Conservation (phyloP, 2,888 invertebrate species). For the Drosophila emarginata region DNA sequence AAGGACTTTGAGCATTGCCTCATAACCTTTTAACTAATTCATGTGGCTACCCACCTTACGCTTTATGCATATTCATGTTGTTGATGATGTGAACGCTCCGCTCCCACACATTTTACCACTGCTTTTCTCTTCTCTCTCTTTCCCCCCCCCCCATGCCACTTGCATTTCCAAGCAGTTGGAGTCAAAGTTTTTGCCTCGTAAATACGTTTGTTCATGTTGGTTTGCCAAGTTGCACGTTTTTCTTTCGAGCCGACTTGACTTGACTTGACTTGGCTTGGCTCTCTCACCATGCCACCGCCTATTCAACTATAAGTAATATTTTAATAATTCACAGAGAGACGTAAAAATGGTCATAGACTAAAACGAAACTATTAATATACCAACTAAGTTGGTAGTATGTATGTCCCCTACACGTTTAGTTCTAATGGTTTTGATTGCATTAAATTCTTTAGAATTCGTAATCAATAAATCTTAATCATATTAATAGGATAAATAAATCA, state of each 20-base stretch:
- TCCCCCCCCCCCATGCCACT: not conserved
- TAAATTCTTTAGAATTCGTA: no score
- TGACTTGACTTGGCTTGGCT: not conserved
- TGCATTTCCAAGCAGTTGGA: constrained; percentile 1
- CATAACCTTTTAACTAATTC: constrained; percentile 61
- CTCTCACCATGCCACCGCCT: not conserved
- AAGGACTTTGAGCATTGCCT: constrained; percentile 24
- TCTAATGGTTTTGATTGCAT: no score
- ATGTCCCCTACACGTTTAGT: not conserved
- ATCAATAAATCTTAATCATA: no score
- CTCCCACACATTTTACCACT: not conserved
- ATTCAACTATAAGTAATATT: not conserved
- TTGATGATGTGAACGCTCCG: constrained; percentile 11
- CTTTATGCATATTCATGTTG: constrained; percentile 62
- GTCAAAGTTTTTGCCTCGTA: constrained; percentile 20
- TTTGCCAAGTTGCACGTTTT: constrained; percentile 19
- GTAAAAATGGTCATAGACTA: not conserved
- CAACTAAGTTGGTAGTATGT: not conserved
- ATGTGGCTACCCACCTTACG: constrained; percentile 53
- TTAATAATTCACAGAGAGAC: not conserved
- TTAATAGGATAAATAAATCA: no score
- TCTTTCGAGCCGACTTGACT: not conserved
- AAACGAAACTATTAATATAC: not conserved
- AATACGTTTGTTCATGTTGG: constrained; percentile 34
- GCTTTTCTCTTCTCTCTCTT: not conserved